Conservation (phyloP, 2,113 vertebrate genomes). For the Gymnorhina tibicen region DNA sequence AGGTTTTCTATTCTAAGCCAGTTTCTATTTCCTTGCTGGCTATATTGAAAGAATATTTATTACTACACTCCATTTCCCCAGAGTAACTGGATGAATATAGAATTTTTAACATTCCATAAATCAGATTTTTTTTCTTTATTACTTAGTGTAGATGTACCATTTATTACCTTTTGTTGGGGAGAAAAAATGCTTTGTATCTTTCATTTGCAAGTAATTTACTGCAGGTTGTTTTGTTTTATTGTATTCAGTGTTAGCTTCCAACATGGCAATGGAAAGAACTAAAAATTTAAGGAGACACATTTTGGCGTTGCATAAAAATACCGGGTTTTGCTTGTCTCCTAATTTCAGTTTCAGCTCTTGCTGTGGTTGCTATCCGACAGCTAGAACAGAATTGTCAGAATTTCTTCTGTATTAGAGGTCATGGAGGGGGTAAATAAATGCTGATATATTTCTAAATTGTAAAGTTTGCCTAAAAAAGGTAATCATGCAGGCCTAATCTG, state of each 20-base stretch:
- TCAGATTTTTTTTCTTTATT: conserved; percentile 20
- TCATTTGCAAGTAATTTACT: conserved; percentile 4
- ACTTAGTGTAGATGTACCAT: not conserved
- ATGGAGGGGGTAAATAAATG: not conserved
- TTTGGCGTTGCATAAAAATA: not conserved
- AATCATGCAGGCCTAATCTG: not conserved
- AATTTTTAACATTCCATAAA: not conserved
- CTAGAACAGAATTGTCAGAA: not conserved
- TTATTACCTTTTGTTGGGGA: not conserved
- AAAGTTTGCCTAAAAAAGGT: not conserved
- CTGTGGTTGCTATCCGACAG: not conserved
- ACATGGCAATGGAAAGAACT: not conserved
- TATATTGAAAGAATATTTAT: conserved; percentile 18
- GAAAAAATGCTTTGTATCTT: not conserved
- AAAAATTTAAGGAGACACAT: not conserved
- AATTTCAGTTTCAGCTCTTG: not conserved
- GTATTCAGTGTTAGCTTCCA: not conserved
- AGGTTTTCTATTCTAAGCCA: not conserved
- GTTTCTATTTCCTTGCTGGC: conserved; percentile 28
- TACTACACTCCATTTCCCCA: not conserved
- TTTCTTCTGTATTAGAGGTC: not conserved
- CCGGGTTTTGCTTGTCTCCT: not conserved
- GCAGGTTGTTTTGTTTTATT: not conserved
- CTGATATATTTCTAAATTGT: not conserved
- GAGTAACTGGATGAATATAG: not conserved